These are phyloP conservation scores for Oenanthe oenanthe DNA, from an alignment of 2,113 vertebrate species.

Conservation along the genomic window DNA sequence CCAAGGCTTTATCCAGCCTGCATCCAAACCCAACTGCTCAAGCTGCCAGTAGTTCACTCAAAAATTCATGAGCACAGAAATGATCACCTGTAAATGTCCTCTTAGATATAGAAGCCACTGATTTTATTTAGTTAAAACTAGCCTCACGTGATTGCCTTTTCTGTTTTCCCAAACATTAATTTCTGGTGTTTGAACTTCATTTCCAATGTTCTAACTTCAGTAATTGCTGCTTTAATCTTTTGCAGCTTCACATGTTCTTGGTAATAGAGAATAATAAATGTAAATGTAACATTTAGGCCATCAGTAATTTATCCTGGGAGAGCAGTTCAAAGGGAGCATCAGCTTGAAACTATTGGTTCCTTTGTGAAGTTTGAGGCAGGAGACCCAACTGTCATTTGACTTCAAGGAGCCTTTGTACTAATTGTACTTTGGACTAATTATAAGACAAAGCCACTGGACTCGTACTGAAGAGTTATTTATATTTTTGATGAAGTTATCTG, in stretches of 20 bases:
- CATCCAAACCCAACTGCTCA: not conserved
- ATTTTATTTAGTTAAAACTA: constrained; percentile 12
- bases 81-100: rapidly evolving
- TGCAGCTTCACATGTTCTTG: constrained; percentile 37
- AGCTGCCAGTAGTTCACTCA: not conserved
- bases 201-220: constrained; percentile 59
- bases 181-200: constrained; percentile 50
- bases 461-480: constrained; percentile 51
- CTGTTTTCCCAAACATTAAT: constrained; percentile 49
- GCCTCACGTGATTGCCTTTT: constrained; percentile 1
- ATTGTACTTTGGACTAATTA: constrained; percentile 3
- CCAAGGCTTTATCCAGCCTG: not conserved
- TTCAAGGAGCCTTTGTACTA: constrained; percentile 59
- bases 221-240: constrained; percentile 67
- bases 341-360: constrained; percentile 55
- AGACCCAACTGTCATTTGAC: constrained; percentile 46
- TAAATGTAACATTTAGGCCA: constrained; percentile 78
- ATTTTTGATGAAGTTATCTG: constrained; percentile 46
- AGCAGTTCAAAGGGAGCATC: constrained; percentile 72
- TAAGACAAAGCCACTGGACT: constrained; percentile 36
- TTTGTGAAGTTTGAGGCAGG: constrained; percentile 65
- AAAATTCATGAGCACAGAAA: not conserved
- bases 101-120: not conserved
- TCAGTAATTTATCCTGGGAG: constrained; percentile 68
- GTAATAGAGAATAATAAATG: constrained; percentile 72